Evolutionary conservation across 1,140 invertebrate genomes (phyloP).

Genomic region (Drosophila fuyamai): DNA sequence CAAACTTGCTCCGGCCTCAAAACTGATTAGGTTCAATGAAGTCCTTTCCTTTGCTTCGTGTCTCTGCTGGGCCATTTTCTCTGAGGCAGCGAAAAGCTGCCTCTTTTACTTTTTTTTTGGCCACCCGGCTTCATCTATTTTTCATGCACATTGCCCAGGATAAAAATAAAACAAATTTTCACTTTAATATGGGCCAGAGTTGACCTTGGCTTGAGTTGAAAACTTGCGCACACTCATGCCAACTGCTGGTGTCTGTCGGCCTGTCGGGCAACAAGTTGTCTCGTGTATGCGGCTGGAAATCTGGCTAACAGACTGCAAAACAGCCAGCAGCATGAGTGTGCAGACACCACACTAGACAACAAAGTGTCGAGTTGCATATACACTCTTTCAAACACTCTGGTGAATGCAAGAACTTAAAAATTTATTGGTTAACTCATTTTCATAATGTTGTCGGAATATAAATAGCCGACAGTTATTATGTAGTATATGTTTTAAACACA

Average conservation of each 20-base stretch:
- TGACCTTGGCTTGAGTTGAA: conserved; percentile 62
- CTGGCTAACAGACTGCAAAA: conserved; percentile 55
- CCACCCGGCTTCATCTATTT: conserved; percentile 57
- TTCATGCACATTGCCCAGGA: conserved; percentile 58
- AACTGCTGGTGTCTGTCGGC: conserved; percentile 22
- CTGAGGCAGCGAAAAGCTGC: neutral
- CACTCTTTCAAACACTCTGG: too few species aligned
- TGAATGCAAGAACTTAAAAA: too few species aligned
- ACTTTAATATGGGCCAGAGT: conserved; percentile 70
- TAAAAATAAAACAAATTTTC: conserved; percentile 79
- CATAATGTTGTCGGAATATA: too few species aligned
- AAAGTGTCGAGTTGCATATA: neutral
- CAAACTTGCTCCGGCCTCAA: conserved; percentile 65
- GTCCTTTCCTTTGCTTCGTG: conserved; percentile 35
- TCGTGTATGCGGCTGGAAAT: conserved; percentile 53
- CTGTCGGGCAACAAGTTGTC: conserved; percentile 67
- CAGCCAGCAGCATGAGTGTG: conserved; percentile 47
- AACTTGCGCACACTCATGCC: conserved; percentile 27
- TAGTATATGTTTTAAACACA: too few species aligned
- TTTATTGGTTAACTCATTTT: too few species aligned
- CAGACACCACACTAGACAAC: conserved; percentile 42
- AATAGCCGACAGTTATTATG: too few species aligned
- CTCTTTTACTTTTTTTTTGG: neutral
- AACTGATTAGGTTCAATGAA: conserved; percentile 81
- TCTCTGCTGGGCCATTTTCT: conserved; percentile 37